Percentiles rank a stretch among this genome's conserved stretches.
Evolutionary conservation across 2,888 invertebrate genomes (phyloP).

Genomic region (Protophormia terraenovae): DNA sequence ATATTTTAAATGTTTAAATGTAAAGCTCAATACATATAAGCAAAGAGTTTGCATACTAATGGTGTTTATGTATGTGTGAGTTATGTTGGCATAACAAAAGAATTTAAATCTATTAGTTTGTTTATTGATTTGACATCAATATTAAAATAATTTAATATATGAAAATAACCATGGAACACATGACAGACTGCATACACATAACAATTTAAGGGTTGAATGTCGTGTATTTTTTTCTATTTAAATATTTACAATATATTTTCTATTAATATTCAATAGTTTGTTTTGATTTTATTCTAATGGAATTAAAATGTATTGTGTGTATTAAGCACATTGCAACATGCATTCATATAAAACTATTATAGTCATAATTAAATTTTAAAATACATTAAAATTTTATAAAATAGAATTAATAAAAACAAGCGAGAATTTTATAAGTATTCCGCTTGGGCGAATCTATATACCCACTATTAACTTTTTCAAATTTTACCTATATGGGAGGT

Average conservation of each 20-base stretch:
- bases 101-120: slow-evolving; percentile 43
- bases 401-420: no score
- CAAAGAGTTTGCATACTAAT: neutral
- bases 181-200: neutral
- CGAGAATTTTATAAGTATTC: no score
- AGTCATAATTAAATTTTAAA: no score
- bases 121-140: slow-evolving; percentile 60
- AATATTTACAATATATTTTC: neutral
- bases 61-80: neutral
- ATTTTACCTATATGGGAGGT: no score
- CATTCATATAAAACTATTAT: no score
- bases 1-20: no score
- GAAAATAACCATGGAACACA: neutral
- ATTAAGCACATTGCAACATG: no score
- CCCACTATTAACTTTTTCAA: no score
- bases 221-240: neutral
- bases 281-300: neutral
- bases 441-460: no score
- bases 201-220: slow-evolving; percentile 7
- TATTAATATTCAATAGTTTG: slow-evolving; percentile 20
- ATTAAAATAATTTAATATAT: slow-evolving; percentile 15
- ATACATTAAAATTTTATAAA: no score
- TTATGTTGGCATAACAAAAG: slow-evolving; percentile 16
- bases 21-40: no score
- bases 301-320: no score